Evolutionary conservation across 1,140 invertebrate species (phyloP).

Genomic region (Elysia chlorotica): DNA sequence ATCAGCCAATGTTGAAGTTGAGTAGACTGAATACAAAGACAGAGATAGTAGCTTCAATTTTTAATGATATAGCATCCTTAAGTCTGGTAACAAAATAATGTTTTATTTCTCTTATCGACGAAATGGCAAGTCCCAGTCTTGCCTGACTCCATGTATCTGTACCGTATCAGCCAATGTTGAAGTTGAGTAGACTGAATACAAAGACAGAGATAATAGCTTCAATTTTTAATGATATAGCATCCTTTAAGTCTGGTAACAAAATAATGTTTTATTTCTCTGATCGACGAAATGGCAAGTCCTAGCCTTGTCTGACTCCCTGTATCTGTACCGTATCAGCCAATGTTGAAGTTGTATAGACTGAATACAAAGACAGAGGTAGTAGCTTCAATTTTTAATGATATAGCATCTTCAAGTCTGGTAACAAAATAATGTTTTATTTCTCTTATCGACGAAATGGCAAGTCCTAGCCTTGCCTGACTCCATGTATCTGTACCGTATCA

Average conservation of each 20-base stretch:
- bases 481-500: too few relatives aligned
- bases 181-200: neutral
- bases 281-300: too few relatives aligned
- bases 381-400: neutral
- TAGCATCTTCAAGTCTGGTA: neutral
- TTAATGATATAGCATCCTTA: neutral
- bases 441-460: too few relatives aligned
- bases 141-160: too few relatives aligned
- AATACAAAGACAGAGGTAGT: neutral
- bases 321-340: too few relatives aligned
- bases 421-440: neutral
- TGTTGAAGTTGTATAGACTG: neutral
- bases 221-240: neutral
- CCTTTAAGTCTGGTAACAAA: neutral
- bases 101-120: neutral
- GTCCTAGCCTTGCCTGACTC: too few relatives aligned
- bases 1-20: neutral
- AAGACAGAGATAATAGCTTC: neutral
- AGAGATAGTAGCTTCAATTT: neutral
- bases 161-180: neutral
- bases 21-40: neutral
- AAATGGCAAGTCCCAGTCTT: too few relatives aligned
- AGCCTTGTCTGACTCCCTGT: too few relatives aligned
- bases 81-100: neutral
- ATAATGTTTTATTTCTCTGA: neutral